A percentile compares a stretch with the other conserved stretches of the same genome.
Evolutionary conservation across 2,113 vertebrate species (phyloP).

Genomic region (Tretioscincus oriximinensis): DNA sequence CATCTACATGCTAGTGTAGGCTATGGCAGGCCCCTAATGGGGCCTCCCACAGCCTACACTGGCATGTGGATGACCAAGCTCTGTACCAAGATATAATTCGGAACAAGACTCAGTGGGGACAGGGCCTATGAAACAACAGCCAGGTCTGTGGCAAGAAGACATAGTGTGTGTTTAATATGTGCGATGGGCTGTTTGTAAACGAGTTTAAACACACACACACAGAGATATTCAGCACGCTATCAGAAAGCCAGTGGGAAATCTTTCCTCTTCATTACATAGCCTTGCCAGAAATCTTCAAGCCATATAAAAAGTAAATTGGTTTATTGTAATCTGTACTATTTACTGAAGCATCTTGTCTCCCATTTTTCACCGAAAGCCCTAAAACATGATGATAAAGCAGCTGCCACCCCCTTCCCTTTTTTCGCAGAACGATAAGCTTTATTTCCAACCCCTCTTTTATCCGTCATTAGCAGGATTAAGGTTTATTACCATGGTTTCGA

Average conservation of each 20-base stretch:
- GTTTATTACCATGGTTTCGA: constrained; percentile 11
- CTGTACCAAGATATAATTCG: too few species aligned
- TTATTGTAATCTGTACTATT: constrained; percentile 56
- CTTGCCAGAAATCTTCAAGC: constrained; percentile 49
- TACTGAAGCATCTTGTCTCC: constrained; percentile 27
- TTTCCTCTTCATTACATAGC: constrained; percentile 61
- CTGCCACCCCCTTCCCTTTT: constrained; percentile 7
- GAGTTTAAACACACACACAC: constrained; percentile 36
- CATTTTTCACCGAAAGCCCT: constrained; percentile 35
- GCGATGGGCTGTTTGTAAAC: constrained; percentile 31
- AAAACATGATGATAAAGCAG: constrained; percentile 28
- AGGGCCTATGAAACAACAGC: constrained; percentile 5
- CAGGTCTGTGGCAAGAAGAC: constrained; percentile 37
- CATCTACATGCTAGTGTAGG: too few species aligned
- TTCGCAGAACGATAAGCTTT: constrained; percentile 19
- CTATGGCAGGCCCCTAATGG: too few species aligned
- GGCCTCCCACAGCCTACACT: too few species aligned
- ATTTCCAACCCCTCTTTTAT: constrained; percentile 37
- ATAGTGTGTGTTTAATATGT: not conserved
- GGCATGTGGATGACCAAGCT: too few species aligned
- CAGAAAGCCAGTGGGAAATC: constrained; percentile 58
- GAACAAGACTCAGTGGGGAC: too few species aligned
- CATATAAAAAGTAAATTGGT: constrained; percentile 55
- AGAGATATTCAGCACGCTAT: constrained; percentile 50
- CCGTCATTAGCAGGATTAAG: constrained; percentile 27